Conservation (phyloP, 2,113 vertebrate genomes). For the Arvicanthis niloticus region DNA sequence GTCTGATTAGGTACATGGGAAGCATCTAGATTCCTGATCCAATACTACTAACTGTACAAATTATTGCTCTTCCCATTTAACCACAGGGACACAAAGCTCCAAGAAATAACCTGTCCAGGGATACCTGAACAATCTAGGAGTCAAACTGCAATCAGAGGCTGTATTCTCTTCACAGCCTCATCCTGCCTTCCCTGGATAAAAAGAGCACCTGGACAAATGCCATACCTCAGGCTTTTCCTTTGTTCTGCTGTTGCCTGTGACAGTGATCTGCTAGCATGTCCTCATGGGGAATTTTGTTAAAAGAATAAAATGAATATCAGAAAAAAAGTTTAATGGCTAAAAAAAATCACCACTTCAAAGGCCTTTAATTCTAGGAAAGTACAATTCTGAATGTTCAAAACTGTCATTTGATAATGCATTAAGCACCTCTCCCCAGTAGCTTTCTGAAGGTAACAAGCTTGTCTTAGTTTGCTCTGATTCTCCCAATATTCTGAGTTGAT, state of each 20-base stretch:
- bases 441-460: background rate
- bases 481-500: slow-evolving; percentile 6
- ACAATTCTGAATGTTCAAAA: background rate
- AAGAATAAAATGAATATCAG: slow-evolving; percentile 11
- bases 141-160: background rate
- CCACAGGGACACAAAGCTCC: background rate
- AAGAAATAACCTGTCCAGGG: background rate
- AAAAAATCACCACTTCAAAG: background rate
- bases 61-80: background rate
- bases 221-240: background rate
- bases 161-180: background rate
- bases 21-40: background rate
- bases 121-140: background rate
- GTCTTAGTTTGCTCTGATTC: slow-evolving; percentile 13
- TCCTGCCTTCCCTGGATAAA: background rate
- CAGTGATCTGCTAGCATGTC: background rate
- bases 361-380: background rate
- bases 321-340: background rate
- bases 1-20: background rate
- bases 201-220: background rate
- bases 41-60: background rate
- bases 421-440: background rate
- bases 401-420: background rate
- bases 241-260: background rate
- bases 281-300: background rate